Percentiles rank a stretch among this genome's conserved stretches.
Evolutionary conservation across 1,140 invertebrate genomes (phyloP).

Genomic region (Mercenaria mercenaria): DNA sequence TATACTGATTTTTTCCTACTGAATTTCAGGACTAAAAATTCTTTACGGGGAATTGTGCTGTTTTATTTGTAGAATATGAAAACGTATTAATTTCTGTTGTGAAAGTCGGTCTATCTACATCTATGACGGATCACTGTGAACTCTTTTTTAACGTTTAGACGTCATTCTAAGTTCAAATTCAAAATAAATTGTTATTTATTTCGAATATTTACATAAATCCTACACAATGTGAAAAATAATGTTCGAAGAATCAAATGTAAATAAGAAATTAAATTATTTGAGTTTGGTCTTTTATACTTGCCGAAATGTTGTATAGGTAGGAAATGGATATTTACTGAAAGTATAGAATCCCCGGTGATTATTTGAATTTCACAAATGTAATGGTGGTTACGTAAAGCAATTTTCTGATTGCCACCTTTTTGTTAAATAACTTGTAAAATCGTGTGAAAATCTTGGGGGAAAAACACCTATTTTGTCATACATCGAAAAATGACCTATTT

Average conservation of each 20-base stretch:
- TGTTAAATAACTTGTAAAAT: neutral
- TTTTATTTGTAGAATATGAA: too few species aligned
- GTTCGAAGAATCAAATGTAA: constrained; percentile 34
- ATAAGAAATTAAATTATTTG: constrained; percentile 25
- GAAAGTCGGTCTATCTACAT: too few species aligned
- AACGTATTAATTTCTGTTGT: too few species aligned
- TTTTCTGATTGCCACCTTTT: constrained; percentile 28
- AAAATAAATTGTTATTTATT: constrained; percentile 62
- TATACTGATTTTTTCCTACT: too few species aligned
- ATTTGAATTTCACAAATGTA: constrained; percentile 17
- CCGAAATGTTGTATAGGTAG: neutral
- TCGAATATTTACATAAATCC: constrained; percentile 45
- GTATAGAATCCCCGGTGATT: constrained; percentile 27
- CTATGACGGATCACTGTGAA: too few species aligned
- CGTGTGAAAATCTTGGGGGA: constrained; percentile 19
- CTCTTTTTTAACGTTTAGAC: too few species aligned
- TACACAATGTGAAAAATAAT: constrained; percentile 16
- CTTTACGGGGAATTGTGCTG: too few species aligned
- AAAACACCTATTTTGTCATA: neutral
- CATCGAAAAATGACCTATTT: neutral
- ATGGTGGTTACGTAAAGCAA: constrained; percentile 1
- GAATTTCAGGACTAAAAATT: too few species aligned
- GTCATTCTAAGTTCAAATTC: constrained; percentile 12
- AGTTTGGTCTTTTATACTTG: neutral
- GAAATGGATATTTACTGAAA: constrained; percentile 57